These are phyloP conservation scores for Xylota sylvarum DNA, from an alignment of 2,888 invertebrate species.

Conservation along the genomic window DNA sequence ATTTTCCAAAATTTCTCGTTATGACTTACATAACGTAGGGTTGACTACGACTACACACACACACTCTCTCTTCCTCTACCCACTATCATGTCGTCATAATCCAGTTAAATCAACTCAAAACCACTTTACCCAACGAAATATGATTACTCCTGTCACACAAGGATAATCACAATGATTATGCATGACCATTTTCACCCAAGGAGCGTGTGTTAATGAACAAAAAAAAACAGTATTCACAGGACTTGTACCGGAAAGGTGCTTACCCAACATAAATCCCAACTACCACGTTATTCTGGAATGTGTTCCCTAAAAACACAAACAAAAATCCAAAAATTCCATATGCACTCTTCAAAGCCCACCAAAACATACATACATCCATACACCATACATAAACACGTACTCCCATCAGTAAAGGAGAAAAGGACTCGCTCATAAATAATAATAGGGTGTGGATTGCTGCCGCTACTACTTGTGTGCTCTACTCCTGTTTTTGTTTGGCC, in stretches of 20 bases:
- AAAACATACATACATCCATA: neutral
- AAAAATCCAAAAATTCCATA: constrained; percentile 40
- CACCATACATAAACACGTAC: neutral
- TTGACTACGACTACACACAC: neutral
- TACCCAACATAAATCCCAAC: constrained; percentile 31
- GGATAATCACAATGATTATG: constrained; percentile 54
- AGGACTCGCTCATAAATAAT: constrained; percentile 65
- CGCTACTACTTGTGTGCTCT: constrained; percentile 6
- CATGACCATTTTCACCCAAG: constrained; percentile 34
- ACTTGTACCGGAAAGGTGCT: constrained; percentile 4
- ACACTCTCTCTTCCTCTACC: neutral
- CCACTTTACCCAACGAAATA: constrained; percentile 52
- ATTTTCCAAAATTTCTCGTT: no score
- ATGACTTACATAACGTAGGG: no score
- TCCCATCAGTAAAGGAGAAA: constrained; percentile 15
- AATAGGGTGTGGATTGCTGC: constrained; percentile 60
- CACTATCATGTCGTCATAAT: constrained; percentile 3
- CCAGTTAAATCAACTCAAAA: constrained; percentile 47
- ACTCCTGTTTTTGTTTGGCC: constrained; percentile 18
- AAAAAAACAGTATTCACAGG: neutral
- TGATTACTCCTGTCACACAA: constrained; percentile 58
- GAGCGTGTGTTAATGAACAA: neutral
- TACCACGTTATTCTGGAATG: neutral
- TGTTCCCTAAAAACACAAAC: neutral
- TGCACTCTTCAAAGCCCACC: constrained; percentile 29